These are phyloP conservation scores for Caenorhabditis panamensis DNA, from an alignment of 2,888 invertebrate species.

Conservation along the genomic window DNA sequence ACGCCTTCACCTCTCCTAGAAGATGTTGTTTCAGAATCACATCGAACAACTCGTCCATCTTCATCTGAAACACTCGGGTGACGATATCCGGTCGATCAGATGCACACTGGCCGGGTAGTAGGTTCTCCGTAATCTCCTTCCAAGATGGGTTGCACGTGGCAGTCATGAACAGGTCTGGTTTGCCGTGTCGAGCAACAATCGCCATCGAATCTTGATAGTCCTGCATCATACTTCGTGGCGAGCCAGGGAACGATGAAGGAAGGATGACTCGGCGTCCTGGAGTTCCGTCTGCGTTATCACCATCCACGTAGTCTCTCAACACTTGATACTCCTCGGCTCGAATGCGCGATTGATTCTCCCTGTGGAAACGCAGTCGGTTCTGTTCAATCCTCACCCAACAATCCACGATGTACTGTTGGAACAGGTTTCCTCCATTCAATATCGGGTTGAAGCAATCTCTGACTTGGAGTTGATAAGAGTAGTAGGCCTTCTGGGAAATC, in stretches of 20 bases:
- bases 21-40: constrained; percentile 50
- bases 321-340: constrained; percentile 59
- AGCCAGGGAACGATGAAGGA: constrained; percentile 77
- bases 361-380: constrained; percentile 78
- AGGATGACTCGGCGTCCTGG: constrained; percentile 71
- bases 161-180: constrained; percentile 77
- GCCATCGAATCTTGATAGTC: constrained; percentile 68
- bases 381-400: constrained; percentile 81
- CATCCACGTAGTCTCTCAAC: neutral
- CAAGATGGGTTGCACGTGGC: constrained; percentile 81
- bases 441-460: neutral
- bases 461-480: neutral
- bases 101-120: constrained; percentile 61
- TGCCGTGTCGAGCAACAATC: constrained; percentile 71
- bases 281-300: neutral
- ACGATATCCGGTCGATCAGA: constrained; percentile 75
- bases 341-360: constrained; percentile 79
- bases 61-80: constrained; percentile 74
- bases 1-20: constrained; percentile 69
- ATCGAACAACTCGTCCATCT: constrained; percentile 67
- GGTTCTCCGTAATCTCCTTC: constrained; percentile 73
- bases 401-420: constrained; percentile 81
- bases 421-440: constrained; percentile 67
- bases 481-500: constrained; percentile 69
- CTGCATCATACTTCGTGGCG: constrained; percentile 80